Evolutionary conservation across 2,797 vertebrate genomes (phyloP), one percentile per base, ranked within the genome.

Genomic region (Heteromormyrus szaboi): DNA sequence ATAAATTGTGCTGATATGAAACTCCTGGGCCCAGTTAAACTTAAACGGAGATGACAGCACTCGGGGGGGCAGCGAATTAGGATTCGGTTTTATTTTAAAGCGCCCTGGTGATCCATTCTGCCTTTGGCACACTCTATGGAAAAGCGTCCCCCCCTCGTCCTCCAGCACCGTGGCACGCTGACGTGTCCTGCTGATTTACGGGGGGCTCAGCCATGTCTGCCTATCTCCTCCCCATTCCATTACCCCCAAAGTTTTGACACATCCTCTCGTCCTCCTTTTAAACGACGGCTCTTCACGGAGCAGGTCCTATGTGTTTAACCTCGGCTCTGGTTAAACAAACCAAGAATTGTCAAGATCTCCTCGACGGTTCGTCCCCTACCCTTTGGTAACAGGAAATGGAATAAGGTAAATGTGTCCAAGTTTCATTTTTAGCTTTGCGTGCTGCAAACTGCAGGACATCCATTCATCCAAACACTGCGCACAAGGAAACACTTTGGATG

Each of bases 1-100:
- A 84, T 83, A 89, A 87, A 87, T 84, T 87, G 37, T 81, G 29
- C n/a, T 84, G 37, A 50, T 89, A 76, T 88, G 25, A 87, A 84
- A 83, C 86, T 50, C 68, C 3, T 54, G 72, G 86, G 89, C 0
- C 51, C 86, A 59, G 72, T 89, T 89, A 87, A 72, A 87, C 86
- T 87, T 65, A 41, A 87, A 44, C 56, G 44, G 59, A 33, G 85
- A 56, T 17, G 37, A 81, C 46, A 14, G 72, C 89, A 76, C 84
- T 76, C 85, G 14, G 19, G 85, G 53, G 88, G 51, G 56, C 7
- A 25, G 25, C 22, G 22, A 83, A 83, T 65, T 46, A 62, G 81
- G 25, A 25, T 87, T 87, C 25, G 46, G 37, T 89, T 86, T 76
- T 81, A 72, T 76, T 89, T 89, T 46, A 87, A 89, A 81, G 48